phyloP scores from a whole-genome alignment of 2,888 invertebrate species.

The Aelia acuminata region DNA sequence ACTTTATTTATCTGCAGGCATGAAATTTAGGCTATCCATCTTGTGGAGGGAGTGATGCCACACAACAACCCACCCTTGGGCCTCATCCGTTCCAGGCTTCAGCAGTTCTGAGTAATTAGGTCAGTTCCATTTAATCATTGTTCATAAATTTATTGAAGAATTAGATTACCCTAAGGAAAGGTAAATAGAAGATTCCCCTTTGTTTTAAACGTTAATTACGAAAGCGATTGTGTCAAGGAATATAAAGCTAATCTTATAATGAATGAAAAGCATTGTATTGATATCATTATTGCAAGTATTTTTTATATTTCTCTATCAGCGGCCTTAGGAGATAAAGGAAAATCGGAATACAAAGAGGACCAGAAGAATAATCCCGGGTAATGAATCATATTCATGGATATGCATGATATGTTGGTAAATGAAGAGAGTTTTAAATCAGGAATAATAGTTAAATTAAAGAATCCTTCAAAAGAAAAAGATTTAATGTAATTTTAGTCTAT shows the following conservation, averaged over 20 bases:
- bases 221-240: neutral
- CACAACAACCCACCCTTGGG: neutral
- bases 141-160: neutral
- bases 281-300: neutral
- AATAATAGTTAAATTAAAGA: no score
- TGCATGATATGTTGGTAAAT: no score
- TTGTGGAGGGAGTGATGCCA: neutral
- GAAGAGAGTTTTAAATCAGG: no score
- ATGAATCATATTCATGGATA: no score
- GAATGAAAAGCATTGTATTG: neutral
- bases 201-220: neutral
- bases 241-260: neutral
- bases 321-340: neutral
- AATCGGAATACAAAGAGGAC: neutral
- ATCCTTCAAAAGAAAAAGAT: no score
- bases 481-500: no score
- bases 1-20: neutral
- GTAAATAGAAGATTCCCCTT: neutral
- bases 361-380: no score
- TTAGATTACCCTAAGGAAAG: neutral
- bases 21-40: slow-evolving; percentile 1
- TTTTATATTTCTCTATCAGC: neutral
- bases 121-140: neutral
- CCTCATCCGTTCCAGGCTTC: neutral
- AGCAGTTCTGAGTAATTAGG: neutral